Percentiles rank a stretch among this genome's conserved stretches.
Evolutionary conservation across 2,797 vertebrate species (phyloP).

Genomic region (Karalla daura): DNA sequence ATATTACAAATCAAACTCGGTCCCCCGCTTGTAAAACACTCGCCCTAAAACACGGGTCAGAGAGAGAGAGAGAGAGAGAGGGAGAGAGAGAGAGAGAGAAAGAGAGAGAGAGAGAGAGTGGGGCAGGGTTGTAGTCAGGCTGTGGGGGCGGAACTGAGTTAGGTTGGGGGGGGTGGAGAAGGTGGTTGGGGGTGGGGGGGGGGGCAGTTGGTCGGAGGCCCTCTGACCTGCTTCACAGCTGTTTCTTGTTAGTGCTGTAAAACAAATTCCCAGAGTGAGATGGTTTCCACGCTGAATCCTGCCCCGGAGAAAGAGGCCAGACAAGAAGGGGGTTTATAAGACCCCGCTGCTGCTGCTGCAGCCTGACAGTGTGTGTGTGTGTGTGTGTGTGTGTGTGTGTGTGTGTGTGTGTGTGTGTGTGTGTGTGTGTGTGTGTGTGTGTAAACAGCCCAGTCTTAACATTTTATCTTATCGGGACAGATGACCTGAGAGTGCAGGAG

Average conservation of each 20-base stretch:
- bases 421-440: slow-evolving; percentile 34
- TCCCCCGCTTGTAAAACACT: slow-evolving; percentile 4
- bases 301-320: slow-evolving; percentile 69
- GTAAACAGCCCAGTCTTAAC: slow-evolving; percentile 49
- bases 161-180: not conserved
- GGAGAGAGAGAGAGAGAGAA: slow-evolving; percentile 12
- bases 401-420: slow-evolving; percentile 29
- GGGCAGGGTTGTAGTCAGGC: slow-evolving; percentile 4
- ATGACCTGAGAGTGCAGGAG: slow-evolving; percentile 52
- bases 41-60: slow-evolving; percentile 19
- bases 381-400: slow-evolving; percentile 41
- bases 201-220: slow-evolving; percentile 43
- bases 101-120: slow-evolving; percentile 19
- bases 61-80: slow-evolving; percentile 21
- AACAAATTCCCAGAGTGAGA: slow-evolving; percentile 78
- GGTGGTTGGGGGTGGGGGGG: slow-evolving; percentile 35
- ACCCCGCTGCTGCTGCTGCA: slow-evolving; percentile 30
- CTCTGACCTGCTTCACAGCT: slow-evolving; percentile 76
- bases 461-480: slow-evolving; percentile 70
- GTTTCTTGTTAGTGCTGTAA: slow-evolving; percentile 84
- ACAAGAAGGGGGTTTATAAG: slow-evolving; percentile 58
- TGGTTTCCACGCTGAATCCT: slow-evolving; percentile 77
- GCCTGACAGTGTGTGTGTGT: slow-evolving; percentile 32
- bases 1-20: not conserved
- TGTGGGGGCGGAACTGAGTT: too few relatives aligned